phyloP scores from a whole-genome alignment of 2,113 vertebrate genomes.

The Copsychus sechellarum region DNA sequence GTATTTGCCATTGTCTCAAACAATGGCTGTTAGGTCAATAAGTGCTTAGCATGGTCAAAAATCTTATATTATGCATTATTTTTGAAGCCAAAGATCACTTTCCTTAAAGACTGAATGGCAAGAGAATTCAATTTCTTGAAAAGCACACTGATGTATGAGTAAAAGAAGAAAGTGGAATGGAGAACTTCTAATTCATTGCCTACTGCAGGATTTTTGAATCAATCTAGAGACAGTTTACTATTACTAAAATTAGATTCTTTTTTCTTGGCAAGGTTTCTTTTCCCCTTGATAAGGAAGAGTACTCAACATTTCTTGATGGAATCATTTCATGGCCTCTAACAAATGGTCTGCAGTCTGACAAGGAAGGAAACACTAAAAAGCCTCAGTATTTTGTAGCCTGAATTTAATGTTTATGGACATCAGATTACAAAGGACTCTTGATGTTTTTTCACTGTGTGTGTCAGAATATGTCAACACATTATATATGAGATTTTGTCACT shows the following conservation, averaged over 20 bases:
- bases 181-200: neutral
- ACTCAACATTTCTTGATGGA: neutral
- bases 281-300: neutral
- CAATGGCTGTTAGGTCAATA: constrained; percentile 39
- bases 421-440: neutral
- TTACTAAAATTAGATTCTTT: neutral
- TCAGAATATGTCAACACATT: neutral
- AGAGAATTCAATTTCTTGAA: constrained; percentile 37
- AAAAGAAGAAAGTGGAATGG: neutral
- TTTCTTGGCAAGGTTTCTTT: neutral
- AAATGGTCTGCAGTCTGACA: neutral
- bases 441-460: neutral
- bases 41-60: constrained; percentile 56
- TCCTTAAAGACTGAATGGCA: neutral
- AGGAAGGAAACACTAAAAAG: neutral
- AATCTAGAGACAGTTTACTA: neutral
- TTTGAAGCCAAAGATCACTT: constrained; percentile 47
- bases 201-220: neutral
- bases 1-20: constrained; percentile 27
- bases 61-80: neutral
- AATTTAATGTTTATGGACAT: neutral
- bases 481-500: neutral
- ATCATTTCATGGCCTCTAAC: constrained; percentile 3
- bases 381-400: neutral
- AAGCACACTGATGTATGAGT: neutral